Conservation (phyloP, 2,888 invertebrate genomes). For the Harmothoe impar region DNA sequence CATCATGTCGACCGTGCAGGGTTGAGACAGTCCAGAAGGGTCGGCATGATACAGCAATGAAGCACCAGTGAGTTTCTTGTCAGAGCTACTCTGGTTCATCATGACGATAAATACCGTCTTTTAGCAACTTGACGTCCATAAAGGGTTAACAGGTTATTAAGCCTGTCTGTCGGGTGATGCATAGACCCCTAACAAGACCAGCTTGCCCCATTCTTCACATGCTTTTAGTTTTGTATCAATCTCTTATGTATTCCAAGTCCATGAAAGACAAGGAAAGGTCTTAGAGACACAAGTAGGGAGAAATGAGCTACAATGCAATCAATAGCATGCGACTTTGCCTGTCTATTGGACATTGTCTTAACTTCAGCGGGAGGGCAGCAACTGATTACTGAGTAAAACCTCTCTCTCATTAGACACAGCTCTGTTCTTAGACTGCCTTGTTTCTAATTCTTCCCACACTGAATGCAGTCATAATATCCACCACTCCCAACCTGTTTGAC, state of each 20-base stretch:
- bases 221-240: background rate
- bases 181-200: background rate
- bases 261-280: background rate
- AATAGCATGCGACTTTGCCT: background rate
- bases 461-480: background rate
- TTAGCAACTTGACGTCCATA: no score
- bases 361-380: background rate
- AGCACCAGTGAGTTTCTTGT: no score
- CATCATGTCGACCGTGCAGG: no score
- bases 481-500: background rate
- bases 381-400: slow-evolving; percentile 8
- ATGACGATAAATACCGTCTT: no score
- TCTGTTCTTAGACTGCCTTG: background rate
- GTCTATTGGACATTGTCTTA: background rate
- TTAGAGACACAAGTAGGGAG: background rate
- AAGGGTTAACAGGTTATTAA: no score
- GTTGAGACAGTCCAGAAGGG: no score
- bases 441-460: background rate
- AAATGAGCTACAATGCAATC: background rate
- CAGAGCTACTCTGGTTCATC: no score
- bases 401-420: background rate
- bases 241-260: background rate
- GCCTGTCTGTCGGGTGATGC: background rate
- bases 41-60: no score
- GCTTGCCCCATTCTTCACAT: background rate